Evolutionary conservation across 2,888 invertebrate genomes (phyloP).

Genomic region (Melangyna quadrimaculata): DNA sequence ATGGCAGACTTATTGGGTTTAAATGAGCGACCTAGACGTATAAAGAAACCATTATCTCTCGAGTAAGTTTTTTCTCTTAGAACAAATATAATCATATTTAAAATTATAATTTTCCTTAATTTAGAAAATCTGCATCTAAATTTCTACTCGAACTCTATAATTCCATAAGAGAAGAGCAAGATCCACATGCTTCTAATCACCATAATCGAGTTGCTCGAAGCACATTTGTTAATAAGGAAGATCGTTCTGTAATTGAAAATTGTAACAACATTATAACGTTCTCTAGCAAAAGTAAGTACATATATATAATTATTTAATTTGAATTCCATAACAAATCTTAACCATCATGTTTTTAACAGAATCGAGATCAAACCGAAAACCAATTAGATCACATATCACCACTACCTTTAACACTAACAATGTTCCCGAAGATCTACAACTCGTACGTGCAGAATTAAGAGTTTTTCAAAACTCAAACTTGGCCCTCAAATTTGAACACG

Average conservation of each 20-base stretch:
- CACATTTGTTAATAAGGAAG: constrained; percentile 86
- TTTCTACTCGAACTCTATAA: constrained; percentile 94
- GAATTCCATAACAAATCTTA: neutral
- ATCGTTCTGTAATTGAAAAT: constrained; percentile 90
- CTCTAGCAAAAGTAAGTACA: constrained; percentile 88
- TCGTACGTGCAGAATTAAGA: constrained; percentile 91
- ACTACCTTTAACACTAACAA: constrained; percentile 95
- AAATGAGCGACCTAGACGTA: constrained; percentile 87
- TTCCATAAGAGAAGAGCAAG: constrained; percentile 83
- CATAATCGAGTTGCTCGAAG: constrained; percentile 81
- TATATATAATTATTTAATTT: neutral
- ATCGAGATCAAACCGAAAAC: neutral
- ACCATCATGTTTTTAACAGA: neutral
- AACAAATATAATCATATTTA: no score
- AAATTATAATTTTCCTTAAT: no score
- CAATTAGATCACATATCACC: neutral
- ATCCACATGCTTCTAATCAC: constrained; percentile 54
- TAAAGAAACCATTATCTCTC: constrained; percentile 80
- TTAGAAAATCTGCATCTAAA: constrained; percentile 86
- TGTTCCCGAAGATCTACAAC: constrained; percentile 89
- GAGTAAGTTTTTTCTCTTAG: constrained; percentile 58
- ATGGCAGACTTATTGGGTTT: constrained; percentile 92
- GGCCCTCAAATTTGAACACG: constrained; percentile 55
- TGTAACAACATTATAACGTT: constrained; percentile 97
- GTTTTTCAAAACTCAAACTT: constrained; percentile 84